A percentile compares a stretch with the other conserved stretches of the same genome.
These are phyloP conservation scores for Chaetogeoica ovagalla DNA, from an alignment of 2,888 invertebrate species.

Conservation along the genomic window DNA sequence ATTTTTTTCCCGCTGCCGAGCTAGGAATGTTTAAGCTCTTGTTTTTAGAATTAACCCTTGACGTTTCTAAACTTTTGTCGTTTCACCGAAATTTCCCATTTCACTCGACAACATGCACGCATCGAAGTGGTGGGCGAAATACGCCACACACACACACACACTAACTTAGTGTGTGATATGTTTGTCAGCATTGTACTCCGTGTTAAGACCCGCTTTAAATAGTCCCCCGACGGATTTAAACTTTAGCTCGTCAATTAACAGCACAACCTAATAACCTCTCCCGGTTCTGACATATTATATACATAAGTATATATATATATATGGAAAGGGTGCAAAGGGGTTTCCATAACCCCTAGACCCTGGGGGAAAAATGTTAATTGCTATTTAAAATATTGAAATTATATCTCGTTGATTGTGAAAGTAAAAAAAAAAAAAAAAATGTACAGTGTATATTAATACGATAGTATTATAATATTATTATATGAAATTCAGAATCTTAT, in stretches of 20 bases:
- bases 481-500: too few species aligned
- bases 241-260: slow-evolving; percentile 31
- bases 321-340: too few species aligned
- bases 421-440: too few species aligned
- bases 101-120: slow-evolving; percentile 11
- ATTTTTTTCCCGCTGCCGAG: not conserved
- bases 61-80: slow-evolving; percentile 40
- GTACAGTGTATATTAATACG: too few species aligned
- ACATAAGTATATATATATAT: too few species aligned
- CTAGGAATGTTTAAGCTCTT: slow-evolving; percentile 20
- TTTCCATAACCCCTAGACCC: too few species aligned
- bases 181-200: slow-evolving; percentile 35
- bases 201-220: slow-evolving; percentile 30
- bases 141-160: not conserved
- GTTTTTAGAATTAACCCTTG: slow-evolving; percentile 34
- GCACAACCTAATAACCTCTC: not conserved
- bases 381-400: too few species aligned
- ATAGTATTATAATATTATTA: too few species aligned
- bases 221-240: slow-evolving; percentile 40
- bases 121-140: not conserved
- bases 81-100: slow-evolving; percentile 35
- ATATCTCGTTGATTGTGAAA: too few species aligned
- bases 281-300: not conserved
- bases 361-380: too few species aligned
- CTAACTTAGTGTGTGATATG: slow-evolving; percentile 22